A percentile compares a stretch with the other conserved stretches of the same genome.
phyloP scores from a whole-genome alignment of 2,797 vertebrate genomes.

The Lycodopsis pacificus region DNA sequence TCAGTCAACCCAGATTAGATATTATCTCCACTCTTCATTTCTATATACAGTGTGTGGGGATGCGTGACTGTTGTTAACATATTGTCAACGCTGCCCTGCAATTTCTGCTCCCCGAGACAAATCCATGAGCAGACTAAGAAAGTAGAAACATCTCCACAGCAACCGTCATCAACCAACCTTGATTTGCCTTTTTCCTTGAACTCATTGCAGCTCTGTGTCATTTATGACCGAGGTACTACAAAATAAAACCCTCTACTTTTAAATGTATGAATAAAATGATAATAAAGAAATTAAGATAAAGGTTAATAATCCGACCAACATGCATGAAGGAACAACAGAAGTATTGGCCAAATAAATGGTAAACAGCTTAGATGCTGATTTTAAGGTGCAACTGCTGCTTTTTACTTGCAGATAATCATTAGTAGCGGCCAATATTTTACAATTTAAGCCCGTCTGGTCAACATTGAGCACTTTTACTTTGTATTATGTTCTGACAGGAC shows the following conservation, averaged over 20 bases:
- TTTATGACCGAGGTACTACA: neutral
- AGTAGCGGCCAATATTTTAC: neutral
- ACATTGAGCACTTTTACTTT: conserved; percentile 16
- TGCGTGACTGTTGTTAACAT: neutral
- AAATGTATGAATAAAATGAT: neutral
- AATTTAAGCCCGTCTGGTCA: neutral
- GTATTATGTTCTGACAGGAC: conserved; percentile 20
- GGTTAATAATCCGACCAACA: neutral
- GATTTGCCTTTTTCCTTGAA: neutral
- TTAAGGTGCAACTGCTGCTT: neutral
- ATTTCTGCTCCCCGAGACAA: neutral
- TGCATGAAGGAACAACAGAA: neutral
- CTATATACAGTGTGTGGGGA: neutral
- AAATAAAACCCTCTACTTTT: neutral
- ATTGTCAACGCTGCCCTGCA: neutral
- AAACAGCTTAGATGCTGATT: neutral
- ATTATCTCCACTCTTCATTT: neutral
- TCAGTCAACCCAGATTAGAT: neutral
- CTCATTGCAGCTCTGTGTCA: neutral
- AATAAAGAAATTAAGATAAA: neutral
- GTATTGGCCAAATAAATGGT: neutral
- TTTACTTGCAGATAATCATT: neutral
- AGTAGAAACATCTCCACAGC: conserved; percentile 19
- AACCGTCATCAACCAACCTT: conserved; percentile 20
- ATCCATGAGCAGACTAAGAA: conserved; percentile 13